phyloP scores from a whole-genome alignment of 2,797 vertebrate species.

The Micrastur ruficollis region DNA sequence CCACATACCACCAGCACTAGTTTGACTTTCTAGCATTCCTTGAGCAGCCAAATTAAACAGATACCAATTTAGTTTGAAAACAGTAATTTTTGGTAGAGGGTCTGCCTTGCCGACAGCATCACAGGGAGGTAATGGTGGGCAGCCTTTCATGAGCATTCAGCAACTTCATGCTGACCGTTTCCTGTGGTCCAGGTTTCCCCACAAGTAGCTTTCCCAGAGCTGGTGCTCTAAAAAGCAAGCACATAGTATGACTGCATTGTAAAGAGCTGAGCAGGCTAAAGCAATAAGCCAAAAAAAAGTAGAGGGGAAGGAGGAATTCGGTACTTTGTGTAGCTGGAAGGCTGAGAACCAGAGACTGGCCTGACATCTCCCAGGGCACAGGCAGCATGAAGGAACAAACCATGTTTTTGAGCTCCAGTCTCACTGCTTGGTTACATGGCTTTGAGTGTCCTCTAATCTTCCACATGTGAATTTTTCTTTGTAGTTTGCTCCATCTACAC shows the following conservation, averaged over 20 bases:
- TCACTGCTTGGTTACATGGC: neutral
- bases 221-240: neutral
- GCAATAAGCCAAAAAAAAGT: neutral
- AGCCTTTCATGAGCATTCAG: neutral
- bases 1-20: neutral
- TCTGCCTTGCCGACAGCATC: neutral
- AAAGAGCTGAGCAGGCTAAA: neutral
- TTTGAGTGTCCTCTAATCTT: neutral
- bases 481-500: constrained; percentile 86
- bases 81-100: neutral
- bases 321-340: neutral
- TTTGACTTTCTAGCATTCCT: neutral
- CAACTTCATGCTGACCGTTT: neutral
- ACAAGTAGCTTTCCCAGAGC: neutral
- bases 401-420: neutral
- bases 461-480: neutral
- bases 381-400: neutral
- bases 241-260: fast-evolving
- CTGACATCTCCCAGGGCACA: neutral
- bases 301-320: neutral
- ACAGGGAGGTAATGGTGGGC: neutral
- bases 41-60: neutral
- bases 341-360: neutral
- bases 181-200: neutral
- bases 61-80: neutral